Evolutionary conservation across 2,888 invertebrate species (phyloP).

Genomic region (Melieria omissa): DNA sequence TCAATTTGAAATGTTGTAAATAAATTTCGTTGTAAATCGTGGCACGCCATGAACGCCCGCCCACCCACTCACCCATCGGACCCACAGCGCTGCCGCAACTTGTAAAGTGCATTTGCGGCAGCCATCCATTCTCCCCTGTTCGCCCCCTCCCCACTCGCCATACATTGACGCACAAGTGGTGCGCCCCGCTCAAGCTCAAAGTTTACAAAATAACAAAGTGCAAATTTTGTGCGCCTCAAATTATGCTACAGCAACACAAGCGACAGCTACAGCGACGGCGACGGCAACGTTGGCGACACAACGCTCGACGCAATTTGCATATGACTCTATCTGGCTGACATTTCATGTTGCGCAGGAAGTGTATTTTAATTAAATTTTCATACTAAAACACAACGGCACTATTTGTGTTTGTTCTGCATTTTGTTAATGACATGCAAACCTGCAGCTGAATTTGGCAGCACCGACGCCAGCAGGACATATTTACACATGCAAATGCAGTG

Average conservation of each 20-base stretch:
- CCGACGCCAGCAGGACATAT: background rate
- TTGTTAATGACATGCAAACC: constrained; percentile 29
- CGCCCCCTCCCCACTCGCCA: too few relatives aligned
- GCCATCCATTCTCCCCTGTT: too few relatives aligned
- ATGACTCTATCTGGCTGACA: background rate
- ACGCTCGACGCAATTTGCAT: background rate
- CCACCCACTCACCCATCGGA: too few relatives aligned
- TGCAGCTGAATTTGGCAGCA: constrained; percentile 1
- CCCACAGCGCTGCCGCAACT: too few relatives aligned
- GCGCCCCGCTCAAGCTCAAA: background rate
- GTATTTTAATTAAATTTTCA: constrained; percentile 33
- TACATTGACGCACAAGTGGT: too few relatives aligned
- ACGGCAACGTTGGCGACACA: too few relatives aligned
- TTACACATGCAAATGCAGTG: background rate
- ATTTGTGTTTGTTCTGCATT: constrained; percentile 20
- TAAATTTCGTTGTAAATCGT: too few relatives aligned
- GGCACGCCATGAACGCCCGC: too few relatives aligned
- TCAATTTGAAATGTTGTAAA: too few relatives aligned
- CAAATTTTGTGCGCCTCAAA: constrained; percentile 1
- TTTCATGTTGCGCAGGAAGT: constrained; percentile 17
- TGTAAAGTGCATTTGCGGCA: too few relatives aligned
- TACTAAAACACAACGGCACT: constrained; percentile 9
- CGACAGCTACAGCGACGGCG: too few relatives aligned
- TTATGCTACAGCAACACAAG: background rate
- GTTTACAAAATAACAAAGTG: background rate